A percentile compares a stretch with the other conserved stretches of the same genome.
Evolutionary conservation across 2,113 vertebrate genomes (phyloP).

Genomic region (Phoenicopterus ruber): DNA sequence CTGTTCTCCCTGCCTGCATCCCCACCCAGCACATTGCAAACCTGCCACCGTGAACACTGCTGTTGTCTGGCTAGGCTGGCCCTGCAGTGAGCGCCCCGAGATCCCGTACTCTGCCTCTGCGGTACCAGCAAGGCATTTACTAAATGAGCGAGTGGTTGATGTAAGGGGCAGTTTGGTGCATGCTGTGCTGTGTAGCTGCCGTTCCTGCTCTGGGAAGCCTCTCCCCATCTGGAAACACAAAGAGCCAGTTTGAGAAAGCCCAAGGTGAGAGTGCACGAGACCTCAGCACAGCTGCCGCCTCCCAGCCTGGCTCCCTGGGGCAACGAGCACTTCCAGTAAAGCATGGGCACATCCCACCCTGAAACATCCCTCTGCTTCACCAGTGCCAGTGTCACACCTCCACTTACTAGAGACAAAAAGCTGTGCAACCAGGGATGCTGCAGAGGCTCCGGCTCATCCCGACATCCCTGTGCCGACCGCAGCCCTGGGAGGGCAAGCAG

Average conservation of each 20-base stretch:
- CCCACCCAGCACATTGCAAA: not conserved
- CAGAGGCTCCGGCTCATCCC: not conserved
- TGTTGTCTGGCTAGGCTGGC: not conserved
- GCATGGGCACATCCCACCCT: fast-evolving
- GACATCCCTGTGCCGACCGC: not conserved
- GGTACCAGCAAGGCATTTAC: not conserved
- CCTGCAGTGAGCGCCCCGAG: fast-evolving
- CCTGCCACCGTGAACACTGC: fast-evolving
- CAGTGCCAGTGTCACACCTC: not conserved
- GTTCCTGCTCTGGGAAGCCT: not conserved
- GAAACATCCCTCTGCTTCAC: not conserved
- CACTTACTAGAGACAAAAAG: not conserved
- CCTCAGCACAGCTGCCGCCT: not conserved
- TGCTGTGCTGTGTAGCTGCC: not conserved
- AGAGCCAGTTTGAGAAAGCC: not conserved
- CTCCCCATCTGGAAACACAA: not conserved
- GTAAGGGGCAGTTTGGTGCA: not conserved
- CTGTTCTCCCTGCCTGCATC: not conserved
- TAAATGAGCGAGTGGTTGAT: not conserved
- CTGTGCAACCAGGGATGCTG: not conserved
- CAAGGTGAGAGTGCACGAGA: not conserved
- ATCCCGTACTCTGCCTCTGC: fast-evolving
- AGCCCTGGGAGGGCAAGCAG: not conserved
- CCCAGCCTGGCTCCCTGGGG: not conserved
- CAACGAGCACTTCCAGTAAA: not conserved